Conservation (phyloP, 1,140 invertebrate genomes). For the Calycopis cecrops region DNA sequence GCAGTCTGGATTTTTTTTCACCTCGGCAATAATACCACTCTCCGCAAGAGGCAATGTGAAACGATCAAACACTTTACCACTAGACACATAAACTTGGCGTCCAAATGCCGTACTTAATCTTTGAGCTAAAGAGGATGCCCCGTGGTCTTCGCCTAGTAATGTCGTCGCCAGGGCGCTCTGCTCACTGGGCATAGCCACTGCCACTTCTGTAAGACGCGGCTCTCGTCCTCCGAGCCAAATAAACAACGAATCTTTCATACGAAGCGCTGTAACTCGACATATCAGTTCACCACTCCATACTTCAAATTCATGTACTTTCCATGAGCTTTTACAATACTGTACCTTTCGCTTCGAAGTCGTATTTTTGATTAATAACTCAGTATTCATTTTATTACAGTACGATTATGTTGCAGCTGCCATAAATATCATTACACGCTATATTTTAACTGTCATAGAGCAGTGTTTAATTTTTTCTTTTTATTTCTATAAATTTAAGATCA, state of each 20-base stretch:
- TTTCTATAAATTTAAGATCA: no score
- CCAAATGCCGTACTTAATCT: constrained; percentile 25
- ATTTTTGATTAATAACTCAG: constrained; percentile 10
- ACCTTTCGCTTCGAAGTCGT: constrained; percentile 32
- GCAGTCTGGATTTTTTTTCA: constrained; percentile 27
- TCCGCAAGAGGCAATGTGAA: constrained; percentile 32
- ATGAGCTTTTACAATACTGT: constrained; percentile 33
- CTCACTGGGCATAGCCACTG: constrained; percentile 30
- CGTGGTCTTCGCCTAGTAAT: constrained; percentile 22
- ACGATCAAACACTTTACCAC: constrained; percentile 31
- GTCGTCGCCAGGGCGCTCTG: constrained; percentile 24
- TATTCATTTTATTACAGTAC: constrained; percentile 15
- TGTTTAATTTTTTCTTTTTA: no score
- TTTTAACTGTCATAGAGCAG: no score
- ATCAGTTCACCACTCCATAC: constrained; percentile 37
- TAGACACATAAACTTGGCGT: constrained; percentile 29
- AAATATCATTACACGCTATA: no score
- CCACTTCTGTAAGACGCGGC: constrained; percentile 29
- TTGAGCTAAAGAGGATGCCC: constrained; percentile 26
- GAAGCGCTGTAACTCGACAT: constrained; percentile 30
- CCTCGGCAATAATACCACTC: constrained; percentile 28
- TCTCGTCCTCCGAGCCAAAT: constrained; percentile 37
- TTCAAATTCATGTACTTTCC: constrained; percentile 38
- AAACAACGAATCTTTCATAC: constrained; percentile 32
- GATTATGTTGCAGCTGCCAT: no score